These are phyloP conservation scores for Tetrax tetrax DNA, from an alignment of 2,113 vertebrate species.

Conservation along the genomic window DNA sequence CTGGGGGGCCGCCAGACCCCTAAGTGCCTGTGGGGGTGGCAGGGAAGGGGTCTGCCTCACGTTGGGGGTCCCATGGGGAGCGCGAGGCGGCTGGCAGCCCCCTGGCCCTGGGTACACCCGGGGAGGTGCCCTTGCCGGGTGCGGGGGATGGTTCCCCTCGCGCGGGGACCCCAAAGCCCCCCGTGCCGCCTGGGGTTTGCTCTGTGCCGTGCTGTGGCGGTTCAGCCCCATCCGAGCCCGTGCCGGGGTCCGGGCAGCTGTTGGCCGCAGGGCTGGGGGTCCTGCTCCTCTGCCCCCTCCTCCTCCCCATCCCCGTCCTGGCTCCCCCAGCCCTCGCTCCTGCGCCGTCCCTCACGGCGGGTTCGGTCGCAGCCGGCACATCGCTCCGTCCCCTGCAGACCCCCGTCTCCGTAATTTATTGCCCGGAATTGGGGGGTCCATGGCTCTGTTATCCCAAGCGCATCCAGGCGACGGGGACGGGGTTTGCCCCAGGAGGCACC, in stretches of 20 bases:
- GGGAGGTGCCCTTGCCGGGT: too few species aligned
- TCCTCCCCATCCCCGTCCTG: not conserved
- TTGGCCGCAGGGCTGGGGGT: not conserved
- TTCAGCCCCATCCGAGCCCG: not conserved
- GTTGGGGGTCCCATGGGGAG: too few species aligned
- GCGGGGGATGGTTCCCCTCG: too few species aligned
- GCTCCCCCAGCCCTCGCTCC: not conserved
- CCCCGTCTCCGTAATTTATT: fast-evolving
- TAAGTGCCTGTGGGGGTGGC: too few species aligned
- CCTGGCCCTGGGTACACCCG: too few species aligned
- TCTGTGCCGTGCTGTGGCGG: not conserved
- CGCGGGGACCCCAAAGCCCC: too few species aligned
- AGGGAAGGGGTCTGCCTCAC: too few species aligned
- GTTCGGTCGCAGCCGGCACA: not conserved
- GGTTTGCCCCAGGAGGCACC: not conserved
- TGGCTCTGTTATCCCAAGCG: not conserved
- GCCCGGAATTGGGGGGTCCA: fast-evolving
- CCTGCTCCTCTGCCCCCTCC: not conserved
- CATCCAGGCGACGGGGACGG: not conserved
- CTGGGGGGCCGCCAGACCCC: too few species aligned
- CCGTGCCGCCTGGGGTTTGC: not conserved
- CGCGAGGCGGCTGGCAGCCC: too few species aligned
- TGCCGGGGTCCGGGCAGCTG: not conserved
- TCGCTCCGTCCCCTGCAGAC: not conserved
- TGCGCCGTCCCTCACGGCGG: fast-evolving